Evolutionary conservation across 2,888 invertebrate genomes (phyloP).

Genomic region (Cylindroiulus punctatus): DNA sequence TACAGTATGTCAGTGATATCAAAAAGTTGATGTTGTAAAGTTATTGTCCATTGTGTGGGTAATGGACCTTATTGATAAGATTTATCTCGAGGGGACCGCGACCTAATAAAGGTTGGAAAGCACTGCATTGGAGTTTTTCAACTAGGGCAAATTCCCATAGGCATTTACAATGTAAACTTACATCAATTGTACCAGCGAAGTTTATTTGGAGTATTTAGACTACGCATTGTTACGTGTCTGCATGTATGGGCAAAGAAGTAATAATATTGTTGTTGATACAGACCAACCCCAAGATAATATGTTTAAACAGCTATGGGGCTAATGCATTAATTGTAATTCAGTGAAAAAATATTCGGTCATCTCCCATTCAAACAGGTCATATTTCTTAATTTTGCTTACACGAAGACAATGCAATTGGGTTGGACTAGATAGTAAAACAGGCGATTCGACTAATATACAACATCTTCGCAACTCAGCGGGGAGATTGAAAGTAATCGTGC

Average conservation of each 20-base stretch:
- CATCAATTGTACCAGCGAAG: not conserved
- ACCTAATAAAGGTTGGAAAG: too few relatives aligned
- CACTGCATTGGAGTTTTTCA: too few relatives aligned
- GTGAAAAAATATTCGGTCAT: conserved; percentile 22
- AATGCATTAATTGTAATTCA: not conserved
- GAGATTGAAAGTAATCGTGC: not conserved
- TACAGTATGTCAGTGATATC: too few relatives aligned
- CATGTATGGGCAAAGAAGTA: not conserved
- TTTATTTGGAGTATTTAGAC: not conserved
- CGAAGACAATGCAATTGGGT: conserved; percentile 30
- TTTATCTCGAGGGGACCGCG: too few relatives aligned
- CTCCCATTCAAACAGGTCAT: conserved; percentile 1
- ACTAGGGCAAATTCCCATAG: too few relatives aligned
- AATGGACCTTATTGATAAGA: too few relatives aligned
- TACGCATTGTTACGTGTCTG: not conserved
- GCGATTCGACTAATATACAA: not conserved
- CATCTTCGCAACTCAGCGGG: not conserved
- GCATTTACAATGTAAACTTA: too few relatives aligned
- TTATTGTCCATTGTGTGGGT: too few relatives aligned
- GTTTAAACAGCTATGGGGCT: not conserved
- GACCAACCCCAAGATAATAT: not conserved
- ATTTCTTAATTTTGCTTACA: not conserved
- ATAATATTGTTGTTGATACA: not conserved
- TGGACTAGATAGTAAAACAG: conserved; percentile 2
- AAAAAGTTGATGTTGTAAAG: too few relatives aligned